phyloP scores from a whole-genome alignment of 2,888 invertebrate genomes.

The Clunio marinus region DNA sequence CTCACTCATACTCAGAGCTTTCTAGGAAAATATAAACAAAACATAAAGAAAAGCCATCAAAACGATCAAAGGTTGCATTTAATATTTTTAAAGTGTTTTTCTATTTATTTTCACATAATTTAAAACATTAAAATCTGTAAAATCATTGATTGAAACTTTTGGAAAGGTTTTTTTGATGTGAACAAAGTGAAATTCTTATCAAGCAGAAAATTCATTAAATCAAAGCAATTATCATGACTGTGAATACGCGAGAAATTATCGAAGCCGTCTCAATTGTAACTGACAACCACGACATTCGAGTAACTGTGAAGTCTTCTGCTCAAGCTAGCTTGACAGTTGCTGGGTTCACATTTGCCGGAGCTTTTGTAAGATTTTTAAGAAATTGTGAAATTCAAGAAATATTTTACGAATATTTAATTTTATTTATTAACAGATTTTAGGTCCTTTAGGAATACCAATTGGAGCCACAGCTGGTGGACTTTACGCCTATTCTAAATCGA shows the following conservation, averaged over 20 bases:
- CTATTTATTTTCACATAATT: too few relatives aligned
- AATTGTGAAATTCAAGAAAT: background rate
- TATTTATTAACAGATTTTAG: background rate
- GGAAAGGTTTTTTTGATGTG: background rate
- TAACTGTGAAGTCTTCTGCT: constrained; percentile 44
- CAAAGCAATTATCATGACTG: background rate
- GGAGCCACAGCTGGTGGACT: constrained; percentile 6
- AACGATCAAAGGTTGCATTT: too few relatives aligned
- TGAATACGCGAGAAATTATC: constrained; percentile 45
- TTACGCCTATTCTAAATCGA: background rate
- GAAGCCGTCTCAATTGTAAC: constrained; percentile 48
- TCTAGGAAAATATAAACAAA: too few relatives aligned
- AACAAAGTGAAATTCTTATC: constrained; percentile 13
- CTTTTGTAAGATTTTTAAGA: constrained; percentile 1
- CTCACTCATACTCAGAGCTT: too few relatives aligned
- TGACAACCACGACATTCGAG: constrained; percentile 47
- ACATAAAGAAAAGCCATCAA: too few relatives aligned
- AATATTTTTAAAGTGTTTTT: too few relatives aligned
- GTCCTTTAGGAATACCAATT: constrained; percentile 14
- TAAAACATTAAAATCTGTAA: too few relatives aligned
- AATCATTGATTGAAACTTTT: background rate
- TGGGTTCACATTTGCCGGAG: background rate
- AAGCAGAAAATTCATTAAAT: background rate
- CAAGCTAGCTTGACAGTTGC: background rate
- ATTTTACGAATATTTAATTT: too few relatives aligned